A percentile compares a stretch with the other conserved stretches of the same genome.
Evolutionary conservation across 2,888 invertebrate species (phyloP).

Genomic region (Subacronicta megacephala): DNA sequence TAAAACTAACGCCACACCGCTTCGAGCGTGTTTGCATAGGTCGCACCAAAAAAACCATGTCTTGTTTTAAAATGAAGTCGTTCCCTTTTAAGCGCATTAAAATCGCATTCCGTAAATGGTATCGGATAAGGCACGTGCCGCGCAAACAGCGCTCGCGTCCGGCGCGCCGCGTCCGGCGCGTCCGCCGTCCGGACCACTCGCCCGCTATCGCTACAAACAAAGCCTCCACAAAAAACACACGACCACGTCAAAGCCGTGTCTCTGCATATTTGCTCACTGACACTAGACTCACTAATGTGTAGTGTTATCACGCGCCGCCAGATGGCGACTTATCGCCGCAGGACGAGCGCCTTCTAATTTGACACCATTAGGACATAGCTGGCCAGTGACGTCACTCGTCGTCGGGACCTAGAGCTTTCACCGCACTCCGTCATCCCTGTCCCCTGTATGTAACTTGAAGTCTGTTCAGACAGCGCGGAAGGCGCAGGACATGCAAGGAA

Average conservation of each 20-base stretch:
- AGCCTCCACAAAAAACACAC: slow-evolving; percentile 48
- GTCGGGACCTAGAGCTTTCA: slow-evolving; percentile 1
- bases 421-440: not conserved
- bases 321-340: slow-evolving; percentile 47
- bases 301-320: slow-evolving; percentile 43
- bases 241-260: slow-evolving; percentile 30
- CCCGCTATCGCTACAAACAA: slow-evolving; percentile 48
- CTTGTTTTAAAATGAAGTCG: slow-evolving; percentile 74
- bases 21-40: slow-evolving; percentile 55
- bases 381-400: slow-evolving; percentile 47
- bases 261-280: slow-evolving; percentile 57
- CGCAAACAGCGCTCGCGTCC: slow-evolving; percentile 63
- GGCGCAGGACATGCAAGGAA: too few species aligned
- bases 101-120: slow-evolving; percentile 85
- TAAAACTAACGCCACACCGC: slow-evolving; percentile 21
- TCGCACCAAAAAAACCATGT: slow-evolving; percentile 70
- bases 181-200: slow-evolving; percentile 17
- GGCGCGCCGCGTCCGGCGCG: slow-evolving; percentile 58
- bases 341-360: slow-evolving; percentile 40
- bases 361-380: slow-evolving; percentile 57
- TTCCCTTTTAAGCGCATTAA: slow-evolving; percentile 81
- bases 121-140: slow-evolving; percentile 85
- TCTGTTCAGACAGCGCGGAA: too few species aligned
- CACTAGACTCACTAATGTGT: slow-evolving; percentile 49
- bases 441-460: too few species aligned